phyloP scores from a whole-genome alignment of 2,888 invertebrate genomes.

The Trissolcus brochymenae region DNA sequence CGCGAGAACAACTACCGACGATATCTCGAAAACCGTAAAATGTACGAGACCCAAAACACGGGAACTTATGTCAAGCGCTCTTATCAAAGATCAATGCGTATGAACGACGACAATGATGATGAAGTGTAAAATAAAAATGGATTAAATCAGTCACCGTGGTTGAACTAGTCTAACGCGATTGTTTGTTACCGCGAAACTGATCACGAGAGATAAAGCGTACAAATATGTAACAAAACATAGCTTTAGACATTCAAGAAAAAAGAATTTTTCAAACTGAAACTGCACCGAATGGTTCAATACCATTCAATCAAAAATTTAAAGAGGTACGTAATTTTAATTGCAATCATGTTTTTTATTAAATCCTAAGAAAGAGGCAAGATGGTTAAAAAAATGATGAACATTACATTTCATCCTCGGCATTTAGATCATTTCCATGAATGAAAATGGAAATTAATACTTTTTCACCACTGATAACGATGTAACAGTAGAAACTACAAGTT shows the following conservation, averaged over 20 bases:
- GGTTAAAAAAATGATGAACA: slow-evolving; percentile 3
- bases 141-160: slow-evolving; percentile 10
- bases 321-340: not conserved
- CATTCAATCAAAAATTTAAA: not conserved
- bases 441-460: slow-evolving; percentile 12
- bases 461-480: not conserved
- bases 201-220: slow-evolving; percentile 6
- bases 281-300: not conserved
- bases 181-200: slow-evolving; percentile 29
- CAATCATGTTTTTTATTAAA: not conserved
- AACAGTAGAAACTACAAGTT: slow-evolving; percentile 2
- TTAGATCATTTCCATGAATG: slow-evolving; percentile 18
- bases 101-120: slow-evolving; percentile 62
- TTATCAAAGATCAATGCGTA: slow-evolving; percentile 59
- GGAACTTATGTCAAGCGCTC: slow-evolving; percentile 62
- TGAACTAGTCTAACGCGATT: slow-evolving; percentile 41
- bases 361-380: not conserved
- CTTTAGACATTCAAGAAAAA: slow-evolving; percentile 21
- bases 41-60: slow-evolving; percentile 72
- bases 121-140: slow-evolving; percentile 54
- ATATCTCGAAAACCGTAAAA: slow-evolving; percentile 73
- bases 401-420: slow-evolving; percentile 14
- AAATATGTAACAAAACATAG: slow-evolving; percentile 38
- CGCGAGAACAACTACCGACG: slow-evolving; percentile 74
- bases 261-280: not conserved